Evolutionary conservation across 2,797 vertebrate species (phyloP).

Genomic region (Acipenser ruthenus): DNA sequence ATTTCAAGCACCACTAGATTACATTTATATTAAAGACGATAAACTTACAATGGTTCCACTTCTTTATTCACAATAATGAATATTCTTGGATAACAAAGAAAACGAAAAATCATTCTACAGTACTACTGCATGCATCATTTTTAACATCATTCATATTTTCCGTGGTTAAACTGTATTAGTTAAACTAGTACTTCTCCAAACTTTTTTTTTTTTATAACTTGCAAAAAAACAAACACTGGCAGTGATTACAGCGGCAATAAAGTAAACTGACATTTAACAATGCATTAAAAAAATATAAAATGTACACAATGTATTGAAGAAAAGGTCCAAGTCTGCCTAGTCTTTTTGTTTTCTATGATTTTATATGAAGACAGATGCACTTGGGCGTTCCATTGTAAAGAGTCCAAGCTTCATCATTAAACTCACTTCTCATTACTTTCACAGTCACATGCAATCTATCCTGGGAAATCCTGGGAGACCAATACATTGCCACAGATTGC

Average conservation of each 20-base stretch:
- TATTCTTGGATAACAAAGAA: background rate
- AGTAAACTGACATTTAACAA: background rate
- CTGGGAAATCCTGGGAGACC: slow-evolving; percentile 6
- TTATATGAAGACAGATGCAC: slow-evolving; percentile 1
- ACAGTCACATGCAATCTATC: slow-evolving; percentile 4
- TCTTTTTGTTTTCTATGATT: background rate
- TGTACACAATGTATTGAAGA: background rate
- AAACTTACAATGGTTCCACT: background rate
- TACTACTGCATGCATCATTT: background rate
- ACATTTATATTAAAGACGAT: background rate
- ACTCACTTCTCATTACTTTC: slow-evolving; percentile 18
- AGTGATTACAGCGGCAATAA: background rate
- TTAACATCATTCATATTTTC: too few relatives aligned
- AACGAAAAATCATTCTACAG: background rate
- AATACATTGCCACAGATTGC: slow-evolving; percentile 7
- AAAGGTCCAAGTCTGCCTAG: background rate
- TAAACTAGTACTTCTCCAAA: background rate
- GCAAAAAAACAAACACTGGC: background rate
- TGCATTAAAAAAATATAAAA: background rate
- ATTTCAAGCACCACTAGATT: too few relatives aligned
- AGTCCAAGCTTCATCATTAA: slow-evolving; percentile 8
- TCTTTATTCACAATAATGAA: background rate
- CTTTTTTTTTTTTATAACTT: too few relatives aligned
- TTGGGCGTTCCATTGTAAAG: background rate
- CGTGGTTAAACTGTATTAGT: too few relatives aligned